Conservation (phyloP, 2,888 invertebrate genomes). For the Dryobota labecula region DNA sequence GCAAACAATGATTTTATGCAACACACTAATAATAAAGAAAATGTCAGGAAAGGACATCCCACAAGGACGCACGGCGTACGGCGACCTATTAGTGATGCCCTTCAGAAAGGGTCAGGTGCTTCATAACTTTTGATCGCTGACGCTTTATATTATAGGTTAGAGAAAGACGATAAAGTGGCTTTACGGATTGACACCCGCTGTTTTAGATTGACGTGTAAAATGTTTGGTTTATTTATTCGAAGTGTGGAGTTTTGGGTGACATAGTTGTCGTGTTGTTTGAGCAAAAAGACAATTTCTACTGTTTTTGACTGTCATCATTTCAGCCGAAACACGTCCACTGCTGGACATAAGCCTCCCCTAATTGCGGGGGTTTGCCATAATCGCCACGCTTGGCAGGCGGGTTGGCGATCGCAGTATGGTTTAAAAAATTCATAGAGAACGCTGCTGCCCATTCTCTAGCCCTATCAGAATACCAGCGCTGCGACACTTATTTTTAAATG, state of each 20-base stretch:
- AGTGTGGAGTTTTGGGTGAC: neutral
- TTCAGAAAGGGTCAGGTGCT: slow-evolving; percentile 58
- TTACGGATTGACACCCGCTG: slow-evolving; percentile 11
- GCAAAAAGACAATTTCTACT: neutral
- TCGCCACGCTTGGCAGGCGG: too few relatives aligned
- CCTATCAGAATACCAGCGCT: too few relatives aligned
- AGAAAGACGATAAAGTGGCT: slow-evolving; percentile 36
- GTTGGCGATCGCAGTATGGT: too few relatives aligned
- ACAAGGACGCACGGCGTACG: slow-evolving; percentile 19
- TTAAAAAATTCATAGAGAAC: too few relatives aligned
- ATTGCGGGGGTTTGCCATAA: too few relatives aligned
- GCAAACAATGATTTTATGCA: slow-evolving; percentile 14
- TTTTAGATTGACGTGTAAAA: neutral
- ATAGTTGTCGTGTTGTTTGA: neutral
- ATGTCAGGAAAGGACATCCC: slow-evolving; percentile 16
- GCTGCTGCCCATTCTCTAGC: too few relatives aligned
- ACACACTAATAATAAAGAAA: slow-evolving; percentile 31
- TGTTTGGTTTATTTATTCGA: neutral
- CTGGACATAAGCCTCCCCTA: too few relatives aligned
- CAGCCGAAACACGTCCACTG: too few relatives aligned
- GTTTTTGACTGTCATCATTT: too few relatives aligned
- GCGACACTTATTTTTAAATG: too few relatives aligned
- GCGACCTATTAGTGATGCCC: slow-evolving; percentile 49
- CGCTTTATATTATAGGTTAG: slow-evolving; percentile 38
- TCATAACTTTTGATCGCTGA: slow-evolving; percentile 50